Evolutionary conservation across 2,113 vertebrate species (phyloP).

Genomic region (Ammodytes dubius): DNA sequence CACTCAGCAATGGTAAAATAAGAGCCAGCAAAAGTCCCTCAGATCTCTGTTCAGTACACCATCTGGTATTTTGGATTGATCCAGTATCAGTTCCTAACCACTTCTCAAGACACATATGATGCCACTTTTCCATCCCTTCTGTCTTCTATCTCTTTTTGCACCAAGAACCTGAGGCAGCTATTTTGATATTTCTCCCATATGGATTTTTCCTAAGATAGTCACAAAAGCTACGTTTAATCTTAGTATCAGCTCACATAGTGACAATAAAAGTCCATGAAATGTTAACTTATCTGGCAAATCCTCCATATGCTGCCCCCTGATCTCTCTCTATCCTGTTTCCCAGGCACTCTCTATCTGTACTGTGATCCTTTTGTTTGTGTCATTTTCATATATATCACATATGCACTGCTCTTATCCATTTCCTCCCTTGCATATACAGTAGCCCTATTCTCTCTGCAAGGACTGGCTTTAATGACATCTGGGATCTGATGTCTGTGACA

Average conservation of each 20-base stretch:
- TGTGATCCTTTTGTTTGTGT: slow-evolving; percentile 53
- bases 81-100: slow-evolving; percentile 5
- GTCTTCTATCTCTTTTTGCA: slow-evolving; percentile 25
- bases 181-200: slow-evolving; percentile 44
- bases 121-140: slow-evolving; percentile 36
- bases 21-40: not conserved
- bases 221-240: slow-evolving; percentile 56
- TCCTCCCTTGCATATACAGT: slow-evolving; percentile 2
- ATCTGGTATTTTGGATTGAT: slow-evolving; percentile 18
- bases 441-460: slow-evolving; percentile 31
- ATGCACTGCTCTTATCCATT: slow-evolving; percentile 40
- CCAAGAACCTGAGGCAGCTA: slow-evolving; percentile 13
- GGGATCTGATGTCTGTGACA: slow-evolving; percentile 8
- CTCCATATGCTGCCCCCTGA: slow-evolving; percentile 12
- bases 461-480: slow-evolving; percentile 28
- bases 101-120: slow-evolving; percentile 15
- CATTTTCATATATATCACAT: slow-evolving; percentile 72
- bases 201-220: slow-evolving; percentile 42
- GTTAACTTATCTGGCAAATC: slow-evolving; percentile 39
- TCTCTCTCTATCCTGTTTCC: slow-evolving; percentile 3
- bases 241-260: slow-evolving; percentile 39
- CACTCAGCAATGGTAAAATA: not conserved
- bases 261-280: slow-evolving; percentile 57
- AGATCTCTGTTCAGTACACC: slow-evolving; percentile 13
- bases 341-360: slow-evolving; percentile 22